Evolutionary conservation across 1,140 invertebrate species (phyloP).

Genomic region (Euschistus heros): DNA sequence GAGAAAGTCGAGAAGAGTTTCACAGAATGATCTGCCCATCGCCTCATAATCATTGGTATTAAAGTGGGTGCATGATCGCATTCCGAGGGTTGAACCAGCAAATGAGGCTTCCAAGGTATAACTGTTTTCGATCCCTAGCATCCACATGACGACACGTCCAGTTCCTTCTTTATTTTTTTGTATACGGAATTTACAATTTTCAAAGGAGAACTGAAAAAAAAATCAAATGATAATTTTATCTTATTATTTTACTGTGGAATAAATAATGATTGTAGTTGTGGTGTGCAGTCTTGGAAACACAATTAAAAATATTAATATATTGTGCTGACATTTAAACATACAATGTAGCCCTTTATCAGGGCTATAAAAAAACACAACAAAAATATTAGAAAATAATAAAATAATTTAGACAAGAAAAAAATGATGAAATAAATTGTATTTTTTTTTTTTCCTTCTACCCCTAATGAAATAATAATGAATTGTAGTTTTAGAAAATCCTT

Average conservation of each 20-base stretch:
- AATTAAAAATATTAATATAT: slow-evolving; percentile 20
- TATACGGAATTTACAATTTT: slow-evolving; percentile 86
- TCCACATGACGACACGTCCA: slow-evolving; percentile 84
- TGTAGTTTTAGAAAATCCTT: no score
- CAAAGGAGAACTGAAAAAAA: slow-evolving; percentile 73
- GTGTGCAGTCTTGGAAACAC: no score
- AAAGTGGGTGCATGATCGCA: slow-evolving; percentile 78
- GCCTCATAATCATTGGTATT: slow-evolving; percentile 66
- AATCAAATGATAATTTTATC: slow-evolving; percentile 18
- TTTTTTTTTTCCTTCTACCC: no score
- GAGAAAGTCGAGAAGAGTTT: slow-evolving; percentile 81
- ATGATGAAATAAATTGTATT: no score
- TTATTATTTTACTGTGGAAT: no score
- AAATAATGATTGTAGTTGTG: no score
- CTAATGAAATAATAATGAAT: no score
- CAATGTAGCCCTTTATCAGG: no score
- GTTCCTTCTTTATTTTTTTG: slow-evolving; percentile 89
- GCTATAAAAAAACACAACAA: no score
- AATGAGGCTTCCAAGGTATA: slow-evolving; percentile 92
- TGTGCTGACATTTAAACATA: neutral
- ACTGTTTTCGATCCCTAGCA: slow-evolving; percentile 85
- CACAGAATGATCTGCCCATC: slow-evolving; percentile 81
- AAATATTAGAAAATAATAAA: no score
- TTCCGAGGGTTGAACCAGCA: slow-evolving; percentile 70
- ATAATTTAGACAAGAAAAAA: no score